A percentile compares a stretch with the other conserved stretches of the same genome.
Evolutionary conservation across 2,888 invertebrate species (phyloP).

Genomic region (Nomada goodeniana): DNA sequence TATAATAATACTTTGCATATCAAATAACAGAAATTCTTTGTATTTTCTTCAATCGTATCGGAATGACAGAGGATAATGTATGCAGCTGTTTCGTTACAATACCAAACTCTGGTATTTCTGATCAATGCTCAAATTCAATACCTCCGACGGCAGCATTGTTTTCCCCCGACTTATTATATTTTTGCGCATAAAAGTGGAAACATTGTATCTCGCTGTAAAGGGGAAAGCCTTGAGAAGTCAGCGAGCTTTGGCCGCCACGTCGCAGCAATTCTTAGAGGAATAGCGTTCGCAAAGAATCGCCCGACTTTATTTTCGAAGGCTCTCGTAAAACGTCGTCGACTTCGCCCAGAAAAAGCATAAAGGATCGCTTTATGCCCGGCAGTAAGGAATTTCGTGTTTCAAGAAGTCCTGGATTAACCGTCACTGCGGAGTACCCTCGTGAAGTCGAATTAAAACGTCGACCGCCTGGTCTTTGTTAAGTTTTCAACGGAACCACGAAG

Average conservation of each 20-base stretch:
- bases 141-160: too few species aligned
- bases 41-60: too few species aligned
- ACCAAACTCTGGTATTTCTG: too few species aligned
- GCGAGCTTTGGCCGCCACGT: background rate
- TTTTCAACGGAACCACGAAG: conserved; percentile 5
- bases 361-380: conserved; percentile 35
- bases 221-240: background rate
- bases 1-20: too few species aligned
- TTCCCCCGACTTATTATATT: too few species aligned
- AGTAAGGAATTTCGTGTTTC: conserved; percentile 21
- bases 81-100: too few species aligned
- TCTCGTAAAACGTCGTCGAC: conserved; percentile 14
- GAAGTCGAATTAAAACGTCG: conserved; percentile 29
- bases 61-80: too few species aligned
- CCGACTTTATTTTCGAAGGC: conserved; percentile 10
- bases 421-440: background rate
- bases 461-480: background rate
- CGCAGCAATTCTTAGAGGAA: conserved; percentile 7
- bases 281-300: background rate
- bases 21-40: too few species aligned
- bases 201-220: background rate
- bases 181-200: background rate
- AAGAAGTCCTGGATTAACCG: conserved; percentile 21
- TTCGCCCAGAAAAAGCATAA: conserved; percentile 17
- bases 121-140: too few species aligned